Evolutionary conservation across 2,797 vertebrate species (phyloP).

Genomic region (Rallus crepitans): DNA sequence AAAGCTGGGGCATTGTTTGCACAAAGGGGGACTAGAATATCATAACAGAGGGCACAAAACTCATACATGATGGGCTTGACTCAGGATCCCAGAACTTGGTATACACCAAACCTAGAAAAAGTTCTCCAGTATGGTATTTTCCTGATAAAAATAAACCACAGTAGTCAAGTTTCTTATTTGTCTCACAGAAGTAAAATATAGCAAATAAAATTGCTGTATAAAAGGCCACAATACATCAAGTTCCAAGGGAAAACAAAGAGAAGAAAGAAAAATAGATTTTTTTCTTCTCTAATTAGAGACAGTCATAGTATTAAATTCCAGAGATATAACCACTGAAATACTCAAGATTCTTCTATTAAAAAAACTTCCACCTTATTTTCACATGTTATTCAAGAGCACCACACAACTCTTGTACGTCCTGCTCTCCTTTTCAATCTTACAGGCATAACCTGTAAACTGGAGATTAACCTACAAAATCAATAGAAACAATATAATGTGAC

Average conservation of each 20-base stretch:
- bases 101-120: background rate
- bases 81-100: background rate
- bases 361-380: background rate
- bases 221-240: background rate
- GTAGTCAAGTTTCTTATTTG: background rate
- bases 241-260: background rate
- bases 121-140: background rate
- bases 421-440: background rate
- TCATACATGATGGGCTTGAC: background rate
- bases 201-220: background rate
- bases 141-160: background rate
- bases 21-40: background rate
- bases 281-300: background rate
- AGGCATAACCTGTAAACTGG: background rate
- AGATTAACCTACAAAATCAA: slow-evolving; percentile 28
- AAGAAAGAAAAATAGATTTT: background rate
- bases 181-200: background rate
- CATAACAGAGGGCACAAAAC: background rate
- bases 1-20: background rate
- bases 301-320: background rate
- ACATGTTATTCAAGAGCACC: background rate
- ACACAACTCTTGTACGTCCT: background rate
- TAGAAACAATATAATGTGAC: background rate
- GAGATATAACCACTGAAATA: background rate
- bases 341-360: background rate